Percentiles rank a stretch among this genome's conserved stretches.
Evolutionary conservation across 2,113 vertebrate genomes (phyloP).

Genomic region (Malurus cyaneus): DNA sequence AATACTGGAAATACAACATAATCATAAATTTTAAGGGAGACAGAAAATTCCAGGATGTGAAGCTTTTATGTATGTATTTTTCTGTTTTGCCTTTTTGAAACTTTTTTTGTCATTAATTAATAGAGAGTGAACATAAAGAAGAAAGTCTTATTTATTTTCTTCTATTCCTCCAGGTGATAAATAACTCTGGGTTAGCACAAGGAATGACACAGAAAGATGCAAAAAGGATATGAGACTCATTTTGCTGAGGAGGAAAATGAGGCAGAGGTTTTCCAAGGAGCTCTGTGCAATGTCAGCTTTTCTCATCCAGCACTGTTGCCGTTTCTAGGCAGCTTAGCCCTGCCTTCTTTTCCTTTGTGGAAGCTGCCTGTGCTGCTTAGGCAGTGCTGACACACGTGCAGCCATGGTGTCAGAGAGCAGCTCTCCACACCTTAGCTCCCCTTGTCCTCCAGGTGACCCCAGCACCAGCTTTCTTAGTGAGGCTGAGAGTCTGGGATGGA

Average conservation of each 20-base stretch:
- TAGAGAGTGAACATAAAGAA: not conserved
- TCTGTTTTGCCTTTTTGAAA: not conserved
- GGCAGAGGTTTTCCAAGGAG: not conserved
- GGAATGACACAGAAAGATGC: not conserved
- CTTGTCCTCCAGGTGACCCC: not conserved
- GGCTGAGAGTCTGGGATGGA: not conserved
- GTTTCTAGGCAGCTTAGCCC: not conserved
- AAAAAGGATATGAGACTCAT: not conserved
- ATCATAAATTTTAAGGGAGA: not conserved
- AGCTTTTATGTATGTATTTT: not conserved
- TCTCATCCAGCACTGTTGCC: not conserved
- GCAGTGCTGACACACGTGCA: fast-evolving
- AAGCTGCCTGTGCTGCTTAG: not conserved
- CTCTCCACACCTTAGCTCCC: not conserved
- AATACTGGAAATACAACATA: not conserved
- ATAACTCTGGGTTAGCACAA: not conserved
- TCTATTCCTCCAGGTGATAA: not conserved
- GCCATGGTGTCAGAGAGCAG: not conserved
- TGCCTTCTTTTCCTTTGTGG: not conserved
- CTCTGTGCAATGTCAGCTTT: not conserved
- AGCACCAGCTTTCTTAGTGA: fast-evolving
- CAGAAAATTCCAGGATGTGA: not conserved
- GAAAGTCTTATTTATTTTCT: not conserved
- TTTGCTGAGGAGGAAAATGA: not conserved
- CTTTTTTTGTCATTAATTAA: not conserved